Evolutionary conservation across 2,797 vertebrate genomes (phyloP).

Genomic region (Lepus oiostolus): DNA sequence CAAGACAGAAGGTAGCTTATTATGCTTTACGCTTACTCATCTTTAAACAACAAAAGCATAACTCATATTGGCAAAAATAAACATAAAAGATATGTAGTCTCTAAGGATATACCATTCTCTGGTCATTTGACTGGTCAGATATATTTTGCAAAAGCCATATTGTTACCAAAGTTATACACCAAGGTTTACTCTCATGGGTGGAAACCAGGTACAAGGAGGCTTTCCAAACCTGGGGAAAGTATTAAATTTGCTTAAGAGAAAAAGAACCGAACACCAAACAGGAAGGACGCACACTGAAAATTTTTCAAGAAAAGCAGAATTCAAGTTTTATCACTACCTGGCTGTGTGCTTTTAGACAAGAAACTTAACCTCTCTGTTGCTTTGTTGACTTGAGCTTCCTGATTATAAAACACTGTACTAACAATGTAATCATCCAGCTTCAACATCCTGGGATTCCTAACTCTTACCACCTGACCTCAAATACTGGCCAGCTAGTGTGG

Average conservation of each 20-base stretch:
- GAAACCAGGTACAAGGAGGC: constrained; percentile 44
- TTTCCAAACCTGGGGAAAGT: constrained; percentile 56
- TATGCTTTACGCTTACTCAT: background rate
- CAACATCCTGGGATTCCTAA: background rate
- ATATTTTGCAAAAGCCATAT: background rate
- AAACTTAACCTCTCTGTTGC: background rate
- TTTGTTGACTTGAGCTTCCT: background rate
- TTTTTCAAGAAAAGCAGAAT: background rate
- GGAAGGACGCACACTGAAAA: background rate
- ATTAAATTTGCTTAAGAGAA: constrained; percentile 46
- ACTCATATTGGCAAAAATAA: constrained; percentile 46
- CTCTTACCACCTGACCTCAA: constrained; percentile 5
- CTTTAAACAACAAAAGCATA: constrained; percentile 13
- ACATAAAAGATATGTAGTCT: constrained; percentile 6
- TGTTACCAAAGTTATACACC: background rate
- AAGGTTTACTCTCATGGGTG: background rate
- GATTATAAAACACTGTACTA: background rate
- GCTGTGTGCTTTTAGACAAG: background rate
- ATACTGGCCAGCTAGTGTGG: background rate
- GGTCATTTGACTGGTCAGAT: background rate
- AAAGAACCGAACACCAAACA: background rate
- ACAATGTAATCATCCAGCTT: constrained; percentile 10
- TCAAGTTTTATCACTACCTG: background rate
- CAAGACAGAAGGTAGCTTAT: background rate
- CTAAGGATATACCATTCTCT: constrained; percentile 17